Evolutionary conservation across 2,888 invertebrate species (phyloP), one percentile per base, ranked within the genome.

Genomic region (Hyppa rectilinea): DNA sequence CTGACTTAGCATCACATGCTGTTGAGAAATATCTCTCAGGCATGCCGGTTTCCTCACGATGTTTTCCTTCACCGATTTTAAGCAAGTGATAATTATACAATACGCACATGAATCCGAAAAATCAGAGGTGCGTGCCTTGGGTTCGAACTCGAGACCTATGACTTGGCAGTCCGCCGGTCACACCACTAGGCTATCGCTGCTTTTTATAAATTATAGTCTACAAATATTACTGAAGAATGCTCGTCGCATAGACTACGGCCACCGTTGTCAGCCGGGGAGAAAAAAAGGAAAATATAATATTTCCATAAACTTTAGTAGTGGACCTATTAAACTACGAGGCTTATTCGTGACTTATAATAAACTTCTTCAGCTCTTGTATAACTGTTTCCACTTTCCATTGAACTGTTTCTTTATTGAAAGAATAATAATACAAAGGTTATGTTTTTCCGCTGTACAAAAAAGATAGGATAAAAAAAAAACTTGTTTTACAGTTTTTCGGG

Each of bases 301-400:
- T 79, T 58, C 36, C 75, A 73, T 73, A 79, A 76, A 79, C 80
- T 73, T 75, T 31, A 31, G 47, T 49, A 29, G 50, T n/a, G 65
- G 20, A 36, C 60, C 65, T 61, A 76, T 73, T 79, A 61, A 76
- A 79, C 79, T 79, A 56, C 74, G 34, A 34, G n/a, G 43, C 78
- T 69, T 69, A 61, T 56, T 75, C 52, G 38, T 52, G 63, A 58
- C 47, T 52, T 58, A 38, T 43, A 73, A 49, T 58, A 79, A 79
- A 52, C 59, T 61, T 61, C 29, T 71, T 58, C 10, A 49, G 55
- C 45, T 14, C 36, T 59, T 45, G 1, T 34, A 7, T 34, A 47
- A 63, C 1, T 20, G n/a, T 23, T 53, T 23, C 12, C 6, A 34
- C 1, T 47, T 53, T 38, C 4, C n/a, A 12, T 47, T 47, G n/a